Conservation (phyloP, 2,888 invertebrate species). For the Agrotis puta region DNA sequence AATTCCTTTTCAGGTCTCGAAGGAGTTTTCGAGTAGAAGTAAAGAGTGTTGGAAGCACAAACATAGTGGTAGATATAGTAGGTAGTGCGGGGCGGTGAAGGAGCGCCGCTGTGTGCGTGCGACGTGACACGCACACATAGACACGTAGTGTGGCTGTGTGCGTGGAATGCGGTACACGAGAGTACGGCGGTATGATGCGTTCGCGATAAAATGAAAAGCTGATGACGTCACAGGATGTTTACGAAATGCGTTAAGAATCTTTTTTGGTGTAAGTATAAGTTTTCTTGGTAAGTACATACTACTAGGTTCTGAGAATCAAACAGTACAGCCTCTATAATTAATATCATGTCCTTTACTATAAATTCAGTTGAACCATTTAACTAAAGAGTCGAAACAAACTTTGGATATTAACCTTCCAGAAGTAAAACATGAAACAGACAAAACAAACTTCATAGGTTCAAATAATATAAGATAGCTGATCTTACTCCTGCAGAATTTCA, state of each 20-base stretch:
- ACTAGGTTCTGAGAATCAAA: neutral
- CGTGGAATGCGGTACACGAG: slow-evolving; percentile 78
- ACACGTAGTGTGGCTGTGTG: slow-evolving; percentile 69
- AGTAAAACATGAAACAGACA: slow-evolving; percentile 16
- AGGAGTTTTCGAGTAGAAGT: slow-evolving; percentile 79
- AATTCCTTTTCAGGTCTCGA: slow-evolving; percentile 87
- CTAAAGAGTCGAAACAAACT: slow-evolving; percentile 1
- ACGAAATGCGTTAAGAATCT: slow-evolving; percentile 43
- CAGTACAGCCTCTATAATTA: neutral
- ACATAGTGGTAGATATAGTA: slow-evolving; percentile 76
- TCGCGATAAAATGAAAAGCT: slow-evolving; percentile 68
- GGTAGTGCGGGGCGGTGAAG: slow-evolving; percentile 79
- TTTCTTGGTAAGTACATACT: slow-evolving; percentile 21
- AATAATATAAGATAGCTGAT: neutral
- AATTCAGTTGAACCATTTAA: neutral
- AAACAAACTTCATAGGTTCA: neutral
- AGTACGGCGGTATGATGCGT: slow-evolving; percentile 68
- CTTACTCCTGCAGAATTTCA: slow-evolving; percentile 1
- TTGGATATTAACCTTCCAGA: slow-evolving; percentile 12
- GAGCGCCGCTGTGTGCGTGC: slow-evolving; percentile 76
- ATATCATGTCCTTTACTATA: neutral
- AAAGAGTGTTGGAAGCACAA: slow-evolving; percentile 72
- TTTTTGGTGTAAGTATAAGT: slow-evolving; percentile 40
- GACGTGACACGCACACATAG: slow-evolving; percentile 74
- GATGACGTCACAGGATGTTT: slow-evolving; percentile 75